A percentile compares a stretch with the other conserved stretches of the same genome.
Conservation (phyloP, 2,888 invertebrate genomes). For the Pseudeuparius sepicola region DNA sequence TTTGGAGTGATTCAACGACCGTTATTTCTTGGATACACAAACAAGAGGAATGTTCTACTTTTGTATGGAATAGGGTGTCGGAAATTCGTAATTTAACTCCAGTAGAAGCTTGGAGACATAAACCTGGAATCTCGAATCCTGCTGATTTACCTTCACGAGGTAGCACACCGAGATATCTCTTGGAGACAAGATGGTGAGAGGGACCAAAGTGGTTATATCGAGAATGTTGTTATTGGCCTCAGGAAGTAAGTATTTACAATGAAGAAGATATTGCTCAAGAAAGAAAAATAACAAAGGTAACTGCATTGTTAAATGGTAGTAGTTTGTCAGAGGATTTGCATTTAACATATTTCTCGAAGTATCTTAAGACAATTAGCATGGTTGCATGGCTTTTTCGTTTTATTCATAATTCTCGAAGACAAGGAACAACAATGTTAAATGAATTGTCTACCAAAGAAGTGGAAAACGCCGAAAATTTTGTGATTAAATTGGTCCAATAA, state of each 20-base stretch:
- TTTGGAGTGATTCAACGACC: conserved; percentile 28
- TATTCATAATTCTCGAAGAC: conserved; percentile 9
- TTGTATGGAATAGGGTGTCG: conserved; percentile 27
- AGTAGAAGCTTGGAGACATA: conserved; percentile 23
- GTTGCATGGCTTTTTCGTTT: conserved; percentile 12
- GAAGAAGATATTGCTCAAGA: conserved; percentile 7
- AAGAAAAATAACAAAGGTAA: conserved; percentile 9
- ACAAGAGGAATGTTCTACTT: conserved; percentile 24
- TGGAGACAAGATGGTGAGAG: conserved; percentile 30
- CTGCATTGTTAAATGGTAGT: conserved; percentile 9
- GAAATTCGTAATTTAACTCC: conserved; percentile 26
- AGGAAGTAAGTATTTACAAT: neutral
- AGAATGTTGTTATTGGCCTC: conserved; percentile 6
- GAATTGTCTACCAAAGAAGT: conserved; percentile 9
- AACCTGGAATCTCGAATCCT: conserved; percentile 29
- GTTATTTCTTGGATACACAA: conserved; percentile 27
- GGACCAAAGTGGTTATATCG: conserved; percentile 29
- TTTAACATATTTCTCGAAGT: conserved; percentile 12
- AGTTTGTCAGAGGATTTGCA: conserved; percentile 12
- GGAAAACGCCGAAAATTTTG: conserved; percentile 5
- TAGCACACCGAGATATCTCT: conserved; percentile 24
- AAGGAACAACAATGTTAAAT: neutral
- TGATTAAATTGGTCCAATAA: conserved; percentile 9
- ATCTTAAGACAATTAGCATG: conserved; percentile 11
- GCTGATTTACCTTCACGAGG: conserved; percentile 31